phyloP scores from a whole-genome alignment of 2,888 invertebrate species.

The Toxonevra muliebris region DNA sequence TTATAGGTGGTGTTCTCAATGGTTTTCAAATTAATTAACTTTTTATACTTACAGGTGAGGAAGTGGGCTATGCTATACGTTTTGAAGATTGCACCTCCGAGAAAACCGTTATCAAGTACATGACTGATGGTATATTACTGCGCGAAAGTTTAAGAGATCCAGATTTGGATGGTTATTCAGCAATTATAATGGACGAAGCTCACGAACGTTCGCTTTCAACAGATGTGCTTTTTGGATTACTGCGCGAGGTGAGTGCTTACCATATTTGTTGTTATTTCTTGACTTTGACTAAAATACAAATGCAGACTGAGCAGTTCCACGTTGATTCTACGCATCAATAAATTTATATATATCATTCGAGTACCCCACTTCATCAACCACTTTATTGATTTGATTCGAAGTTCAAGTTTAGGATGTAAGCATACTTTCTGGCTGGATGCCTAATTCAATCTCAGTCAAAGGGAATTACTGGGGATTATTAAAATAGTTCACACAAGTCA shows the following conservation, averaged over 20 bases:
- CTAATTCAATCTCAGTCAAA: no score
- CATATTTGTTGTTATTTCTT: background rate
- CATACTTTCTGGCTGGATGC: no score
- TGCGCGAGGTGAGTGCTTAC: slow-evolving; percentile 80
- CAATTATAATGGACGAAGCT: slow-evolving; percentile 99
- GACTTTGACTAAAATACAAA: background rate
- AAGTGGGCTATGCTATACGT: slow-evolving; percentile 98
- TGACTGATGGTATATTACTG: slow-evolving; percentile 99
- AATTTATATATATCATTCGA: no score
- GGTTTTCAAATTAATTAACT: slow-evolving; percentile 2
- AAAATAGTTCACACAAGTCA: no score
- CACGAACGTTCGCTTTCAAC: slow-evolving; percentile 98
- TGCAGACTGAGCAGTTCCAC: no score
- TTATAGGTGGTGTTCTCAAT: background rate
- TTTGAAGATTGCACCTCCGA: slow-evolving; percentile 99
- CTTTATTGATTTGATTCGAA: no score
- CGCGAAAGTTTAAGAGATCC: slow-evolving; percentile 96
- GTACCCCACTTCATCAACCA: no score
- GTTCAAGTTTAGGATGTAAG: no score
- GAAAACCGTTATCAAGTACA: slow-evolving; percentile 93
- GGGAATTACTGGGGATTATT: no score
- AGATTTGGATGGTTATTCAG: slow-evolving; percentile 96
- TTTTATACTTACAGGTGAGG: slow-evolving; percentile 72
- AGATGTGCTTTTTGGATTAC: slow-evolving; percentile 95
- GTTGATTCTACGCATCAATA: no score